Conservation (phyloP, 2,888 invertebrate species). For the Philaethria dido region DNA sequence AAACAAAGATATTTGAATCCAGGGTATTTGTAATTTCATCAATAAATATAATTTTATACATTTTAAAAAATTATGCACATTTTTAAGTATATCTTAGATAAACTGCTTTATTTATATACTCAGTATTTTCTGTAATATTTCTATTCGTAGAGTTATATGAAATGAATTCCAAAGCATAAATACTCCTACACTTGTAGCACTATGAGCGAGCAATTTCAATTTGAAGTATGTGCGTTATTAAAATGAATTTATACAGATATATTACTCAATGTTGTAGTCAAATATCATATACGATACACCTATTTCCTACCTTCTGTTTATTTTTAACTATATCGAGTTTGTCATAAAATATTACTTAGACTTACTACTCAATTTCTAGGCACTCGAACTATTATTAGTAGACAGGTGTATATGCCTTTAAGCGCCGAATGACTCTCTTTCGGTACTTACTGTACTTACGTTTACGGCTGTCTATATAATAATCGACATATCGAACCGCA, state of each 20-base stretch:
- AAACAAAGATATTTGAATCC: slow-evolving; percentile 85
- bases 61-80: neutral
- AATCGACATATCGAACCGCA: neutral
- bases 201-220: neutral
- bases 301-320: no score
- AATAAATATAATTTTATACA: neutral
- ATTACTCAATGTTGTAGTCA: neutral
- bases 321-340: neutral
- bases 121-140: neutral
- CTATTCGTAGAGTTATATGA: neutral
- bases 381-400: no score
- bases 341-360: no score
- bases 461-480: neutral
- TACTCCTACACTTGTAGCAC: neutral
- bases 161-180: slow-evolving; percentile 5
- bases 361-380: no score
- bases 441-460: neutral
- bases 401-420: no score
- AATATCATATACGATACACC: neutral
- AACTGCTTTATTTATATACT: neutral
- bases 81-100: neutral
- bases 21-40: slow-evolving; percentile 73
- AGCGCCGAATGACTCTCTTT: no score
- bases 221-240: neutral
- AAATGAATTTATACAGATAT: neutral